Evolutionary conservation across 2,113 vertebrate species (phyloP).

Genomic region (Pseudopipra pipra): DNA sequence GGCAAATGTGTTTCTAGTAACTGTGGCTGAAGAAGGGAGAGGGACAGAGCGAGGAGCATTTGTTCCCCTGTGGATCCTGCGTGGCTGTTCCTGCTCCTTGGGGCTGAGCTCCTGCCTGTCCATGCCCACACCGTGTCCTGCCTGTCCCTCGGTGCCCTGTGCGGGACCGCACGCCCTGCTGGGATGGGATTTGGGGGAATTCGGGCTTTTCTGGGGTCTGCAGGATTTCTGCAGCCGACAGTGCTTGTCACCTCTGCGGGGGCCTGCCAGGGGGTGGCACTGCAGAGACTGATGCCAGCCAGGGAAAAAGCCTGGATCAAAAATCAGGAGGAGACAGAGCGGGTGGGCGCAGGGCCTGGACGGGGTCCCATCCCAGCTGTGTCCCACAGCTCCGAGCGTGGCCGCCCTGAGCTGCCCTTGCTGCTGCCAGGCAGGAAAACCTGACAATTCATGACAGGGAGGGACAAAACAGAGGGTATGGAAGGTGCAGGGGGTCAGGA

Average conservation of each 20-base stretch:
- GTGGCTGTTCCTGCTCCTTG: not conserved
- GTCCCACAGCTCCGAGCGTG: fast-evolving
- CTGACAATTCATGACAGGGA: fast-evolving
- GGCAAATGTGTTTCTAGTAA: not conserved
- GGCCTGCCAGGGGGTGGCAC: conserved; percentile 63
- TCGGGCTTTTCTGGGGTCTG: not conserved
- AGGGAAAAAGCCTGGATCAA: not conserved
- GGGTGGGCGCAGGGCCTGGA: not conserved
- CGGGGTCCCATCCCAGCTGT: fast-evolving
- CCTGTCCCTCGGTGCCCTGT: fast-evolving
- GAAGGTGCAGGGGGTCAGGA: not conserved
- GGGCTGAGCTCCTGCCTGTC: not conserved
- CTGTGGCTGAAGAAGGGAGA: not conserved
- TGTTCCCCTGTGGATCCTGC: not conserved
- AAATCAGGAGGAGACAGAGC: fast-evolving
- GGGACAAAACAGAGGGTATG: fast-evolving
- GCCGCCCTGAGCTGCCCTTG: not conserved
- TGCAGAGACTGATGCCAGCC: conserved; percentile 53
- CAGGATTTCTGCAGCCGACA: not conserved
- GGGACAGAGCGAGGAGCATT: not conserved
- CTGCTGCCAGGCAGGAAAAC: not conserved
- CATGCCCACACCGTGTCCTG: not conserved
- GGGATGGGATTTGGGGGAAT: not conserved
- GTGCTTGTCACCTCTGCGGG: not conserved
- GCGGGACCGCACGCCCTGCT: fast-evolving